Evolutionary conservation across 2,888 invertebrate species (phyloP), one percentile per base, ranked within the genome.

Genomic region (Microctonus hyperodae): DNA sequence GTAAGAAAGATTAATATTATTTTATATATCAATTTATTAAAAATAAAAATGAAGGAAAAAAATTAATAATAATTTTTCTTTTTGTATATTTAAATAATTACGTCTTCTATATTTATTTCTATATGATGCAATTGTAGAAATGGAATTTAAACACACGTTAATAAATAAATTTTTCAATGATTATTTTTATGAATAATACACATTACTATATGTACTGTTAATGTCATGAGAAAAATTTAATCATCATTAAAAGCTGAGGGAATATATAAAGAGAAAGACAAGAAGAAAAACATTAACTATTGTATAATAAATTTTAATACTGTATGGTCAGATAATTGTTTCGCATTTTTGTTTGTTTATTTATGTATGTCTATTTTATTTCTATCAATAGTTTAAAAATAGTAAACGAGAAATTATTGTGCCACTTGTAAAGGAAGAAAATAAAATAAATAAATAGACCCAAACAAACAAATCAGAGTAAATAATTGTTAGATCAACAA

Each of bases 401-500:
- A 28, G 7, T 28, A 28, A 28, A 28, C 7, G 7, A 28, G 28
- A 28, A 28, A 28, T n/a, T n/a, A n/a, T n/a, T 31, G 28, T n/a
- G 5, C n/a, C n/a, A 11, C 28, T 31, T n/a, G 10, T 9, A 31
- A 55, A 31, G n/a, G 33, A 2, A 33, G 11, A 40, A 58, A 58
- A 58, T 23, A 9, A 37, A 37, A 57, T 35, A 57, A 57, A 57
- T 50, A 23, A 22, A 23, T 16, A 2, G 37, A 31, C 57, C 23
- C 22, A 22, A n/a, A 33, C 20, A 33, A 33, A 33, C 33, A 20
- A 55, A 33, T 55, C 25, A 25, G 13, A 50, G 37, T 35, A 62
- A 35, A 25, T 53, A 20, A 62, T 25, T 51, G 25, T 37, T 48
- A 25, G 40, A 44, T 59, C 59, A 44, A 48, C 37, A 37, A 62